Evolutionary conservation across 2,888 invertebrate species (phyloP), one percentile per base, ranked within the genome.

Genomic region (Parapristionchus giblindavisi): DNA sequence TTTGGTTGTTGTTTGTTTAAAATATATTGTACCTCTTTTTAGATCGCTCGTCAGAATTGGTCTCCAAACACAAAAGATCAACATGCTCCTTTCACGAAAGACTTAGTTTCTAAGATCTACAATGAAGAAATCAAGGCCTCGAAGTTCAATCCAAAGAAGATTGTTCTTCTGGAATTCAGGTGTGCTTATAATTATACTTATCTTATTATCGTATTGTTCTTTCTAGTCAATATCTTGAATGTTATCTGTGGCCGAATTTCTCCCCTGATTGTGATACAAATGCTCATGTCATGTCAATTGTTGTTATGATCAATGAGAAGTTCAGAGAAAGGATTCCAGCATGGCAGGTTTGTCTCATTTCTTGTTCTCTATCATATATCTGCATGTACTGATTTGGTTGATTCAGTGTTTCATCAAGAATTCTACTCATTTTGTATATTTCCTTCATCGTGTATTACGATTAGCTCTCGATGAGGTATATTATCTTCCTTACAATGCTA

Each of bases 231-330:
- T 99, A 97, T 89, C 89, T 99, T 83, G 99, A 99, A 89, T 94
- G 94, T 87, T 98, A 94, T 89, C 89, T 99, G 71, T 99, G 98
- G 99, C 96, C 96, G 0, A 94, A 97, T 89, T 99, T 94, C 89
- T 90, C 91, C 74, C 91, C 92, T 0, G 92, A 92, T n/a, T 89
- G 79, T 83, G 87, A 85, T 71, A 77, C 80, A 38, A 74, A 77
- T 29, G 78, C 81, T 2, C 96, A 97, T 89, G 92, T 96, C 36
- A 34, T 81, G 58, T 96, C 97, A 0, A 95, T 99, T 80, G 94
- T 96, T n/a, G 93, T 94, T 0, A 95, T 99, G 94, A 92, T 98
- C 61, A 99, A 99, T 90, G 98, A 99, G 89, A 99, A 99, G 89
- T 96, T 96, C 88, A 91, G 98, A 1, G 99, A 99, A 89, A 91